A percentile compares a stretch with the other conserved stretches of the same genome.
Evolutionary conservation across 2,888 invertebrate genomes (phyloP).

Genomic region (Aleiodes alternator): DNA sequence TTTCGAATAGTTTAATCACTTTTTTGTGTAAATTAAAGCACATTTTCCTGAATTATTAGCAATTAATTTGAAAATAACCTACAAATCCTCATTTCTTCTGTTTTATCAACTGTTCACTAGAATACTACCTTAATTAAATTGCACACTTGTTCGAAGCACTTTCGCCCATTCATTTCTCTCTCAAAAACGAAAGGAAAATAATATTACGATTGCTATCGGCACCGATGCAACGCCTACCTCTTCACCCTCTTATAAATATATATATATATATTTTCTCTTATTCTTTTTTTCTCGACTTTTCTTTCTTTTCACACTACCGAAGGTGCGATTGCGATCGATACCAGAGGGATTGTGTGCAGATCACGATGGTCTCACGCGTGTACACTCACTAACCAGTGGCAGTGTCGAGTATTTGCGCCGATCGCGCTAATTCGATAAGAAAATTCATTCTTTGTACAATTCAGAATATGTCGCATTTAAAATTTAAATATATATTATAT

Average conservation of each 20-base stretch:
- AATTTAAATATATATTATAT: conserved; percentile 23
- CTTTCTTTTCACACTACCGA: conserved; percentile 18
- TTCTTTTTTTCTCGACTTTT: conserved; percentile 24
- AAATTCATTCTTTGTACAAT: conserved; percentile 31
- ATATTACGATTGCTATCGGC: conserved; percentile 14
- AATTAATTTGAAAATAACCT: too few relatives aligned
- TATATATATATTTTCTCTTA: neutral
- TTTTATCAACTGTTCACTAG: too few relatives aligned
- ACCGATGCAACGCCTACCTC: neutral
- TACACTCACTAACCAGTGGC: conserved; percentile 23
- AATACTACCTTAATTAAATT: neutral
- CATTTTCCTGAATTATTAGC: too few relatives aligned
- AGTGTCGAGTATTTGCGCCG: conserved; percentile 27
- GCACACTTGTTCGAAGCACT: neutral
- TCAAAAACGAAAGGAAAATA: neutral
- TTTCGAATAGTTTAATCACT: too few relatives aligned
- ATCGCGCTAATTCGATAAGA: conserved; percentile 49
- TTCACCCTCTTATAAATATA: conserved; percentile 20
- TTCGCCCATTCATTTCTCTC: neutral
- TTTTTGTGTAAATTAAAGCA: too few relatives aligned
- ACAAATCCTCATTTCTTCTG: too few relatives aligned
- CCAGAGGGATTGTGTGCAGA: conserved; percentile 45
- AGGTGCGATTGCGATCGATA: conserved; percentile 40
- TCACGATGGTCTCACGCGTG: conserved; percentile 48
- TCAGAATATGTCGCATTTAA: conserved; percentile 30